phyloP scores from a whole-genome alignment of 2,888 invertebrate genomes.

The Mellilla xanthometata region DNA sequence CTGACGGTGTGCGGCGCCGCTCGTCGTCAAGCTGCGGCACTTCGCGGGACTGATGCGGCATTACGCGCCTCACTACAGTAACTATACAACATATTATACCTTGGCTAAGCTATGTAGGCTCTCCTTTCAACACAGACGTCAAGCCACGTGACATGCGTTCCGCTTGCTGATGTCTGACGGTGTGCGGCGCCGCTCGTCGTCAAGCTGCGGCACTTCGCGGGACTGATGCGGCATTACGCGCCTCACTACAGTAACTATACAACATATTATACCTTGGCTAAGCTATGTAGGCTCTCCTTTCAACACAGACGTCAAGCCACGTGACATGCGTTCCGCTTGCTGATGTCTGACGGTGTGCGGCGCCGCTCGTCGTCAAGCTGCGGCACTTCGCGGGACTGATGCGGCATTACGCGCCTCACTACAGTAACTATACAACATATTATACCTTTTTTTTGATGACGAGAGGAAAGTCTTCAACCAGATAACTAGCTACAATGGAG shows the following conservation, averaged over 20 bases:
- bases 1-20: constrained; percentile 88
- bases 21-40: constrained; percentile 86
- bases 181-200: constrained; percentile 86
- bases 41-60: constrained; percentile 91
- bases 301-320: constrained; percentile 92
- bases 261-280: too few relatives aligned
- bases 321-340: constrained; percentile 89
- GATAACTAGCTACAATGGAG: too few relatives aligned
- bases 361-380: constrained; percentile 86
- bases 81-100: too few relatives aligned
- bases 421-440: too few relatives aligned
- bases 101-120: too few relatives aligned
- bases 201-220: constrained; percentile 89
- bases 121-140: constrained; percentile 91
- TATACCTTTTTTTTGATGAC: too few relatives aligned
- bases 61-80: constrained; percentile 86
- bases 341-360: constrained; percentile 90
- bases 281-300: too few relatives aligned
- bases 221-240: constrained; percentile 89
- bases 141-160: constrained; percentile 92
- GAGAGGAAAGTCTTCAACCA: too few relatives aligned
- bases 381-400: constrained; percentile 91
- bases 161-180: constrained; percentile 90
- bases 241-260: constrained; percentile 86
- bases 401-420: constrained; percentile 89